Percentiles rank a stretch among this genome's conserved stretches.
Evolutionary conservation across 2,888 invertebrate species (phyloP).

Genomic region (Dinocampus coccinellae): DNA sequence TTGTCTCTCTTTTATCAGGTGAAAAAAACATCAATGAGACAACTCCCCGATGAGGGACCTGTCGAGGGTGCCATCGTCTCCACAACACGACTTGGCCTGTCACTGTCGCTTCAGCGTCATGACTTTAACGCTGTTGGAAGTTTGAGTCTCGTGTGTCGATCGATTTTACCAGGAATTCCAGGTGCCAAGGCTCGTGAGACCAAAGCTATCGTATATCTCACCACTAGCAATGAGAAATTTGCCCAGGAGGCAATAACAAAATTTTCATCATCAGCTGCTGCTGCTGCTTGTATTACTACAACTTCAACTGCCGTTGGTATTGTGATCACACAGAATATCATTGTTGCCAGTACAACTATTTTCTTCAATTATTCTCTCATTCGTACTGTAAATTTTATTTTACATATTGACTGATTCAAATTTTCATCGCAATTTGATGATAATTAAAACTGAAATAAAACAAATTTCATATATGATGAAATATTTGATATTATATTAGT

Average conservation of each 20-base stretch:
- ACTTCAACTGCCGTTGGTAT: background rate
- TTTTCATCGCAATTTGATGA: background rate
- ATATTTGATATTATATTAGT: background rate
- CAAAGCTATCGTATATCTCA: slow-evolving; percentile 57
- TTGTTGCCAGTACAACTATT: background rate
- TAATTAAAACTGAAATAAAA: background rate
- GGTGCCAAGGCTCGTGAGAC: slow-evolving; percentile 47
- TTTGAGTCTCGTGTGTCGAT: slow-evolving; percentile 57
- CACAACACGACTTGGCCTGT: slow-evolving; percentile 54
- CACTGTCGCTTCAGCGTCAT: slow-evolving; percentile 55
- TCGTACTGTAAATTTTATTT: background rate
- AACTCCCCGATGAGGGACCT: slow-evolving; percentile 46
- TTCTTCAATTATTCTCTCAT: slow-evolving; percentile 3
- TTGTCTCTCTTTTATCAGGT: slow-evolving; percentile 48
- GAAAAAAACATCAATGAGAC: slow-evolving; percentile 48
- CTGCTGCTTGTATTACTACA: background rate
- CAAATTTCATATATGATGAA: background rate
- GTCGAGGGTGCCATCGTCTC: slow-evolving; percentile 51
- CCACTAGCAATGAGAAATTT: slow-evolving; percentile 63
- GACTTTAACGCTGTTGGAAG: slow-evolving; percentile 60
- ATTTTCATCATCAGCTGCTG: slow-evolving; percentile 26
- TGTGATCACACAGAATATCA: background rate
- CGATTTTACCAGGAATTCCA: slow-evolving; percentile 57
- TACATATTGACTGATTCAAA: background rate
- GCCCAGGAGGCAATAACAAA: slow-evolving; percentile 62